A percentile compares a stretch with the other conserved stretches of the same genome.
These are phyloP conservation scores for Vanessa tameamea DNA, from an alignment of 1,140 invertebrate species.

Conservation along the genomic window DNA sequence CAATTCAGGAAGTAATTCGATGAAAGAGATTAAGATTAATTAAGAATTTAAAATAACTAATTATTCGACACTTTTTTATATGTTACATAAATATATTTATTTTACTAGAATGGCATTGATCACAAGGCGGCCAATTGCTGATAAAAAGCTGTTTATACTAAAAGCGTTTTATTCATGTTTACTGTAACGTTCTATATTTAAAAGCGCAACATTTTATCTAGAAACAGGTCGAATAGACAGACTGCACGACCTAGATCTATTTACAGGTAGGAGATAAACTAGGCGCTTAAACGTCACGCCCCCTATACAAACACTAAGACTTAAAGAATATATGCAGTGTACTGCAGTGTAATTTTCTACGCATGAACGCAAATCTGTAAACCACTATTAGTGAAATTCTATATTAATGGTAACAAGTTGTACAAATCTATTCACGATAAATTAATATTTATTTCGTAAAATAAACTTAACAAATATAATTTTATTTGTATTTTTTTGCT, in stretches of 20 bases:
- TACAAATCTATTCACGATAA: too few species aligned
- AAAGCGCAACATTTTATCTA: conserved; percentile 7
- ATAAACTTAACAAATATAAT: too few species aligned
- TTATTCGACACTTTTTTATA: too few species aligned
- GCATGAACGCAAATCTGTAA: background rate
- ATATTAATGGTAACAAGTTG: too few species aligned
- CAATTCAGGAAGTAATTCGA: background rate
- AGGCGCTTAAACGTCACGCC: conserved; percentile 3
- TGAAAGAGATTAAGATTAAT: too few species aligned
- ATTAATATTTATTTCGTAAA: too few species aligned
- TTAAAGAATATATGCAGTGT: background rate
- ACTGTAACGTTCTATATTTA: conserved; percentile 2
- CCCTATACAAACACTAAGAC: conserved; percentile 3
- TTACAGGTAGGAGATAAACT: conserved; percentile 26
- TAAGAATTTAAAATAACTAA: too few species aligned
- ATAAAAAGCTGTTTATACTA: background rate
- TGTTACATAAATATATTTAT: too few species aligned
- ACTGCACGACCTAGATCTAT: conserved; percentile 29
- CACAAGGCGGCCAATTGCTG: too few species aligned
- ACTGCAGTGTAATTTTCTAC: background rate
- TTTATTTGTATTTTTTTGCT: too few species aligned
- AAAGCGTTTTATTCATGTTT: background rate
- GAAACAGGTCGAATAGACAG: conserved; percentile 32
- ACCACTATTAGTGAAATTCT: too few species aligned
- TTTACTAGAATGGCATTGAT: too few species aligned